These are phyloP conservation scores for Heliothis virescens DNA, from an alignment of 1,140 invertebrate genomes.

Conservation along the genomic window DNA sequence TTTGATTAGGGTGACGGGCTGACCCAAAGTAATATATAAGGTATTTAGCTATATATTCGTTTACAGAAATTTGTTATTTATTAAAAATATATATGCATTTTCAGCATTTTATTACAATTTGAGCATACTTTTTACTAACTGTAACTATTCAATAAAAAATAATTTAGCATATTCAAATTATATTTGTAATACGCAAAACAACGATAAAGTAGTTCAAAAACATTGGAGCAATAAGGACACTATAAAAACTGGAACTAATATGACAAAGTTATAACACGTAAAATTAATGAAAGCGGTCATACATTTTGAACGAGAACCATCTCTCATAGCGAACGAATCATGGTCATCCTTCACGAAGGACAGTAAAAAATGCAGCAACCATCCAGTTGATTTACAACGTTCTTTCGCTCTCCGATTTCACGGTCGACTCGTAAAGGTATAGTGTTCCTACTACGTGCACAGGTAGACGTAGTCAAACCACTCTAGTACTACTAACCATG, in stretches of 20 bases:
- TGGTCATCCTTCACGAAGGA: constrained; percentile 53
- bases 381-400: constrained; percentile 69
- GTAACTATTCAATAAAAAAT: too few relatives aligned
- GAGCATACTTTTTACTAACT: too few relatives aligned
- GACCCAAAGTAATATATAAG: not conserved
- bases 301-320: not conserved
- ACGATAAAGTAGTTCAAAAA: too few relatives aligned
- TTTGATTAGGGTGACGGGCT: not conserved
- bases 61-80: not conserved
- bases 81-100: too few relatives aligned
- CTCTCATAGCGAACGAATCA: constrained; percentile 24
- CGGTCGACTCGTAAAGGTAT: constrained; percentile 53
- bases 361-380: constrained; percentile 67
- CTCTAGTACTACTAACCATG: constrained; percentile 1
- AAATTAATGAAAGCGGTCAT: not conserved
- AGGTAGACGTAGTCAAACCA: constrained; percentile 10
- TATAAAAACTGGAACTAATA: too few relatives aligned
- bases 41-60: not conserved
- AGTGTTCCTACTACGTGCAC: constrained; percentile 29
- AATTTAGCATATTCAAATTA: too few relatives aligned
- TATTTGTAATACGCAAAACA: too few relatives aligned
- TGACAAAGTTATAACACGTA: not conserved
- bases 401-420: constrained; percentile 70
- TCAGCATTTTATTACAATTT: too few relatives aligned
- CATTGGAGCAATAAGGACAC: too few relatives aligned